These are phyloP conservation scores for Lutra lutra DNA, from an alignment of 2,797 vertebrate species.

Conservation along the genomic window DNA sequence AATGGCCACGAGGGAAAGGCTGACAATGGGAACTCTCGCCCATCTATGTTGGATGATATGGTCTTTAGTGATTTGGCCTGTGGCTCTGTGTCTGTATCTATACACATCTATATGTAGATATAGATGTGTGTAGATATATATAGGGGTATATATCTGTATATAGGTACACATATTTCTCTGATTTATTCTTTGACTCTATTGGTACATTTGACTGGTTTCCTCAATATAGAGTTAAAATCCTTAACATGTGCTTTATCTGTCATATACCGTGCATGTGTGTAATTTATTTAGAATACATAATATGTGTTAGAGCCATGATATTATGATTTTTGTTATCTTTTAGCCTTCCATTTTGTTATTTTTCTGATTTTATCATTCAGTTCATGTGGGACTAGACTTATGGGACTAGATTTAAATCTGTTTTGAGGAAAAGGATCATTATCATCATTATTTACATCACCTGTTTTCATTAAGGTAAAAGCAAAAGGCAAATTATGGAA, in stretches of 20 bases:
- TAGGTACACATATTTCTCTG: not conserved
- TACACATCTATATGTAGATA: not conserved
- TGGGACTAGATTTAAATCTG: not conserved
- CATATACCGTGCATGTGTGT: not conserved
- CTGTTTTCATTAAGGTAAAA: not conserved
- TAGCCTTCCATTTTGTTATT: not conserved
- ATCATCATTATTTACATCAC: not conserved
- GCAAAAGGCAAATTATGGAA: not conserved
- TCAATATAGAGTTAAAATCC: not conserved
- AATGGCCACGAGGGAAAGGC: not conserved
- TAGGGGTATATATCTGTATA: not conserved
- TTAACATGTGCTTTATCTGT: not conserved
- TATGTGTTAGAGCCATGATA: not conserved
- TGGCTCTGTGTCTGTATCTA: not conserved
- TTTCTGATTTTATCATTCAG: not conserved
- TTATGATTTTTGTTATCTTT: not conserved
- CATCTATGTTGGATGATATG: not conserved
- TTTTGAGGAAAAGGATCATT: not conserved
- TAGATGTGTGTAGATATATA: fast-evolving
- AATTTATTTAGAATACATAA: not conserved
- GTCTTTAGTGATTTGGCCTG: not conserved
- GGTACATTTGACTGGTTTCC: not conserved
- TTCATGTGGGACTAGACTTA: not conserved
- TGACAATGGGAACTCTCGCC: not conserved
- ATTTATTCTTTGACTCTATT: not conserved